These are phyloP conservation scores for Conus betulinus DNA, from an alignment of 1,140 invertebrate species.

Conservation along the genomic window DNA sequence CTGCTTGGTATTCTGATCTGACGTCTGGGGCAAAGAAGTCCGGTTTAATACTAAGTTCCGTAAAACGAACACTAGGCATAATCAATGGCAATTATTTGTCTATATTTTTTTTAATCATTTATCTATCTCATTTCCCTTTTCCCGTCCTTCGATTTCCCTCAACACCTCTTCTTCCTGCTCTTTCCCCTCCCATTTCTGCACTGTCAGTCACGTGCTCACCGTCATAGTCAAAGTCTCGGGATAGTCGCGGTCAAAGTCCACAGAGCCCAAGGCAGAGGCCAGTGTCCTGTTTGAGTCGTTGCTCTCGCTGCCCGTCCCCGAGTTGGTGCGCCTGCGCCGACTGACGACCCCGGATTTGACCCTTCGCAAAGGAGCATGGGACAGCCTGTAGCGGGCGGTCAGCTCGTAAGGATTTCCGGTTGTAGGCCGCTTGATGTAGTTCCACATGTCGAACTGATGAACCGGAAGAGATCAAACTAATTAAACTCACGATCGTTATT, in stretches of 20 bases:
- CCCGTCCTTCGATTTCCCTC: no score
- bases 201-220: slow-evolving; percentile 32
- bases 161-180: no score
- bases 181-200: no score
- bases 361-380: slow-evolving; percentile 38
- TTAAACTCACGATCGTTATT: no score
- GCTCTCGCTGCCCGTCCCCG: slow-evolving; percentile 40
- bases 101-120: no score
- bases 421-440: slow-evolving; percentile 47
- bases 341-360: slow-evolving; percentile 44
- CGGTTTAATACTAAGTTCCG: no score
- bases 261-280: not conserved
- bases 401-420: slow-evolving; percentile 50
- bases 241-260: slow-evolving; percentile 51
- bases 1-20: no score
- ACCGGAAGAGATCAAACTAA: not conserved
- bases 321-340: slow-evolving; percentile 37
- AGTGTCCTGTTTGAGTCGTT: slow-evolving; percentile 36
- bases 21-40: no score
- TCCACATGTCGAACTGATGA: slow-evolving; percentile 52
- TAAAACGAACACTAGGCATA: no score
- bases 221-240: slow-evolving; percentile 55
- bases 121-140: no score
- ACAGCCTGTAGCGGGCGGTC: slow-evolving; percentile 49
- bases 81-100: no score